phyloP scores from a whole-genome alignment of 1,140 invertebrate species.

The Sitobion miscanthi region DNA sequence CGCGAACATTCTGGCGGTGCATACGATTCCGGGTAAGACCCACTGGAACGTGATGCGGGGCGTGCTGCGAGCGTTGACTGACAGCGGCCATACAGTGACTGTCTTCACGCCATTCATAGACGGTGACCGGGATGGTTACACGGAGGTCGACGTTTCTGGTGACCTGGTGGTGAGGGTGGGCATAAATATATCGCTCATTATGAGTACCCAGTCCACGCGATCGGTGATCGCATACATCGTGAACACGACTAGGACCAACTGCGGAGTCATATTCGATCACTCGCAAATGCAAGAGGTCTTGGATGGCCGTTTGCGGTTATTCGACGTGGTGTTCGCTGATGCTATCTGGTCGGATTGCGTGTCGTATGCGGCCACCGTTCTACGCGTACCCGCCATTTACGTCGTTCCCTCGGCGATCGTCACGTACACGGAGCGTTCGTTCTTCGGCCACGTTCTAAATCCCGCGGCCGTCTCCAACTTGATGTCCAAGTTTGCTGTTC shows the following conservation, averaged over 20 bases:
- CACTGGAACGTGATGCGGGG: conserved; percentile 62
- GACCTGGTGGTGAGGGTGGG: background rate
- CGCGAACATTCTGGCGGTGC: conserved; percentile 52
- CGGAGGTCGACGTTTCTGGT: background rate
- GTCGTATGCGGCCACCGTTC: background rate
- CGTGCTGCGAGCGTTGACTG: conserved; percentile 61
- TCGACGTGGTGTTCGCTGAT: background rate
- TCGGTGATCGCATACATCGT: too few species aligned
- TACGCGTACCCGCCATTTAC: background rate
- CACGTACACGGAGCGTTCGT: background rate
- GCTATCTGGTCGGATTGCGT: background rate
- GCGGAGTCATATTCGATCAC: background rate
- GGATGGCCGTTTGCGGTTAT: too few species aligned
- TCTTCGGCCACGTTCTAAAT: background rate
- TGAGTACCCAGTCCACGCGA: too few species aligned
- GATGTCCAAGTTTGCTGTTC: background rate
- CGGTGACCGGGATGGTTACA: background rate
- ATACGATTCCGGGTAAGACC: conserved; percentile 60
- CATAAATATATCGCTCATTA: background rate
- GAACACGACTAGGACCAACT: background rate
- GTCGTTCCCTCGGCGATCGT: background rate
- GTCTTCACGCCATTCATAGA: conserved; percentile 59
- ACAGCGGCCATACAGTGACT: conserved; percentile 61
- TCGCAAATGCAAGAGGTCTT: background rate
- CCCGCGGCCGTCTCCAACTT: background rate